Evolutionary conservation across 2,797 vertebrate species (phyloP).

Genomic region (Sciaenops ocellatus): DNA sequence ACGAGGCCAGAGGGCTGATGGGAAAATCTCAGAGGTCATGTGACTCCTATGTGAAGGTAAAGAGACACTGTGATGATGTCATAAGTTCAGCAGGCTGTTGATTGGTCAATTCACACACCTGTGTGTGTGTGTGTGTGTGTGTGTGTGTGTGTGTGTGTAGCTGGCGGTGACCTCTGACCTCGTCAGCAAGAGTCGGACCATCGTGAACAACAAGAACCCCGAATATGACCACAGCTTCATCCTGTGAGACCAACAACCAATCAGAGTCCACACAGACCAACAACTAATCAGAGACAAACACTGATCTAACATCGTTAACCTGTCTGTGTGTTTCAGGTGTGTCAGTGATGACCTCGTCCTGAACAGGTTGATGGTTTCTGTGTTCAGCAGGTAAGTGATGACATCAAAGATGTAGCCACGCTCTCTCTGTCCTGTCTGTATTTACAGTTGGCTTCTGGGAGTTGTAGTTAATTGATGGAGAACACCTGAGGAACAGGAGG

Average conservation of each 20-base stretch:
- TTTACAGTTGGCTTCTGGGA: background rate
- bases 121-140: background rate
- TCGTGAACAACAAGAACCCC: slow-evolving; percentile 76
- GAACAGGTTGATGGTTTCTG: slow-evolving; percentile 75
- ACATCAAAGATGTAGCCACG: background rate
- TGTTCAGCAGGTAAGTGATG: slow-evolving; percentile 67
- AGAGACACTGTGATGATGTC: background rate
- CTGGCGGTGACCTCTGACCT: slow-evolving; percentile 51
- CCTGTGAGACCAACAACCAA: slow-evolving; percentile 68
- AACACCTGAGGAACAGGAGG: background rate
- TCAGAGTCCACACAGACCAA: slow-evolving; percentile 2
- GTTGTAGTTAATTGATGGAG: background rate
- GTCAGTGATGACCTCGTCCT: slow-evolving; percentile 49
- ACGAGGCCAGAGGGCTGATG: slow-evolving; percentile 56
- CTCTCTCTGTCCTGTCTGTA: background rate
- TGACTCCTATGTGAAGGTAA: slow-evolving; percentile 73
- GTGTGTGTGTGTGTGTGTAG: slow-evolving; percentile 33
- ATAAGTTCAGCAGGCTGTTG: background rate
- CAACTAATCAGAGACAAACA: slow-evolving; percentile 14
- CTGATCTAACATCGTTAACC: background rate
- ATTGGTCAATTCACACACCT: background rate
- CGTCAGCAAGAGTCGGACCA: slow-evolving; percentile 62
- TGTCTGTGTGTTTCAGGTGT: slow-evolving; percentile 57
- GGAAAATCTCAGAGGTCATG: slow-evolving; percentile 57
- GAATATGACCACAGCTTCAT: slow-evolving; percentile 67